Conservation (phyloP, 2,113 vertebrate species). For the Diglossa brunneiventris region DNA sequence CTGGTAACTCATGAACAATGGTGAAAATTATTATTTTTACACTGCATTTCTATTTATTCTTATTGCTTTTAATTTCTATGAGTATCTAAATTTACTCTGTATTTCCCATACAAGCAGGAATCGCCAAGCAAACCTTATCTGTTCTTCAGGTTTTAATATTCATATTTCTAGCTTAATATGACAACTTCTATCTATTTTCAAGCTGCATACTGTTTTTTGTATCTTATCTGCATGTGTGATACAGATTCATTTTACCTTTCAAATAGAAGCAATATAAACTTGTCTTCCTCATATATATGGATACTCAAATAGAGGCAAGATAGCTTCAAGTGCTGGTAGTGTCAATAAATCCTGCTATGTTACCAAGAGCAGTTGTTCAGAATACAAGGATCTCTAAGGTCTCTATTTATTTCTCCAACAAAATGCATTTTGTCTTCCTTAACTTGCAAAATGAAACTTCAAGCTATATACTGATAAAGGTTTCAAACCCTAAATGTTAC, state of each 20-base stretch:
- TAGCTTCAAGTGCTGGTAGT: neutral
- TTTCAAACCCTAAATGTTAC: neutral
- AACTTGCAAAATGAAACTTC: neutral
- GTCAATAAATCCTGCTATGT: neutral
- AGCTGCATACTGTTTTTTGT: neutral
- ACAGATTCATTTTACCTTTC: neutral
- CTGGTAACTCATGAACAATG: rapidly evolving
- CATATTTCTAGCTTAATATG: neutral
- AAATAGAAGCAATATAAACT: neutral
- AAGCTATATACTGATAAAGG: neutral
- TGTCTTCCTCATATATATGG: neutral
- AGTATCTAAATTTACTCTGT: neutral
- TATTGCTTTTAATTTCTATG: neutral
- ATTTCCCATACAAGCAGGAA: neutral
- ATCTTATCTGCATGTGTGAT: neutral
- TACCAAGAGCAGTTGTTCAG: neutral
- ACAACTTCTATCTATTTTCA: neutral
- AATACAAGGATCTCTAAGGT: neutral
- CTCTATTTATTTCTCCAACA: neutral
- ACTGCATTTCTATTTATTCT: neutral
- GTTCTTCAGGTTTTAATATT: neutral
- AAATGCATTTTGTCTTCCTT: neutral
- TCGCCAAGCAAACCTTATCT: neutral
- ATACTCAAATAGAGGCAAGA: neutral
- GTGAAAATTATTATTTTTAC: neutral